Evolutionary conservation across 1,140 invertebrate genomes (phyloP).

Genomic region (Portunus trituberculatus): DNA sequence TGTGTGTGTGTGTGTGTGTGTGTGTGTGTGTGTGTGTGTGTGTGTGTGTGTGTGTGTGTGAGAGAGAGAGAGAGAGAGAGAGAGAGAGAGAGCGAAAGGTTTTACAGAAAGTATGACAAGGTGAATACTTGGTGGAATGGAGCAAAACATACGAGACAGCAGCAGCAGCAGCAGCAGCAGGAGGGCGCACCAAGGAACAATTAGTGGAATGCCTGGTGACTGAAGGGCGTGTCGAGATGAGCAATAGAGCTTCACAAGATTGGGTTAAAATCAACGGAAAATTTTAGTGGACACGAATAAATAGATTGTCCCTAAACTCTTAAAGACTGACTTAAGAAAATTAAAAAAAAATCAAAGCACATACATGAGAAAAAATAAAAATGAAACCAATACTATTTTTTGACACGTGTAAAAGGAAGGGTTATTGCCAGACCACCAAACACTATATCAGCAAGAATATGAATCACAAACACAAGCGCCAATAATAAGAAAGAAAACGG

Average conservation of each 20-base stretch:
- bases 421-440: neutral
- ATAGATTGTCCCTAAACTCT: neutral
- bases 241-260: neutral
- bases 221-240: neutral
- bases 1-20: constrained; percentile 16
- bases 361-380: neutral
- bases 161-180: neutral
- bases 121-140: neutral
- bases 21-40: neutral
- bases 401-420: neutral
- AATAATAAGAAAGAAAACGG: no score
- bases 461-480: no score
- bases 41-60: neutral
- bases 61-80: neutral
- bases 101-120: neutral
- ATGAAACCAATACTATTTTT: neutral
- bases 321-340: neutral
- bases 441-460: no score
- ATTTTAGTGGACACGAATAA: neutral
- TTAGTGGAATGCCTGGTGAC: neutral
- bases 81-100: neutral
- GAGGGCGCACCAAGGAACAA: neutral
- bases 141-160: neutral
- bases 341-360: neutral
- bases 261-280: neutral